Base-by-base conservation (phyloP, 2,113 vertebrate genomes). In the Pygoscelis antarcticus region DNA sequence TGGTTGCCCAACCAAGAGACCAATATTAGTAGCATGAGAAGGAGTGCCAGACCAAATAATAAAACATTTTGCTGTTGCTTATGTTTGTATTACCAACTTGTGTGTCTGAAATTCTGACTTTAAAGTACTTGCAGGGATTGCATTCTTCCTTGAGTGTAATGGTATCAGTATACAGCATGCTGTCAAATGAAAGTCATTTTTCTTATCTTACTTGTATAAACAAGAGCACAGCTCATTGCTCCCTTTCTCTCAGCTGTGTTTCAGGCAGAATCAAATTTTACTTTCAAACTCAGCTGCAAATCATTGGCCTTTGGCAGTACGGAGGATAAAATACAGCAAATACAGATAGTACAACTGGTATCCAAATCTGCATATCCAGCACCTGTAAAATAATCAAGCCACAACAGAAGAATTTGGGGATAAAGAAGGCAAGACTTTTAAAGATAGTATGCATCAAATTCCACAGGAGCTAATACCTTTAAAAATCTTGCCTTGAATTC, bases 121-220 rank as follows among this genome's bases (percentile, higher is more conserved):
- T 34, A 44, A 93, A 77, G 49, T n/a, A 27, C 57, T 86, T 1
- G 0, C 75, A 80, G 83, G 22, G 68, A 69, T 22, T 60, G 51
- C 60, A 46, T 84, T 85, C 78, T n/a, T 96, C 62, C 75, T 75
- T 40, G 58, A 69, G 76, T 25, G 34, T 62, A 8, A 58, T 34
- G 64, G 38, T 84, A 80, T 72, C 68, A 42, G 82, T 20, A 46
- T 49, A 30, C n/a, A 76, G 68, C 71, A 72, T 2, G 32, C 64
- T 95, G 89, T 90, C 91, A 95, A 78, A 94, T 62, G 36, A 66
- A 80, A 95, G 86, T 16, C 65, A 62, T 57, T 95, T 89, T 79
- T 52, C 94, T 92, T 95, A 95, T 83, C 94, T 92, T 36, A 13
- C 83, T 70, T 87, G 89, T 92, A 66, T 89, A 96, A 94, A 89